Percentiles rank a stretch among this genome's conserved stretches.
Conservation (phyloP, 2,888 invertebrate genomes). For the Rhorus exstirpatorius region DNA sequence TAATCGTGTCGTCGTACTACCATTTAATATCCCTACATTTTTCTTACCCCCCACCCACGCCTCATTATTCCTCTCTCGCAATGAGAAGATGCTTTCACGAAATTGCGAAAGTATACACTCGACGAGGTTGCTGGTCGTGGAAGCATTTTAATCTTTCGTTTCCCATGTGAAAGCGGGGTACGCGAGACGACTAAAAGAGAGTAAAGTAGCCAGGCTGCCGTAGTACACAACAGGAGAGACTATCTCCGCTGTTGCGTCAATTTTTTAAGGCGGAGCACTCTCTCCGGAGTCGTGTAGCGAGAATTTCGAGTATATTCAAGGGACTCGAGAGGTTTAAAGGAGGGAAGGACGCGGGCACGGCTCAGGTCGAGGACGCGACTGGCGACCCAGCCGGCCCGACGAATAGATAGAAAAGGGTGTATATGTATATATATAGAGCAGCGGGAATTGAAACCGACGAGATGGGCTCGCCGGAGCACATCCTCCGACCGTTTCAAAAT, state of each 20-base stretch:
- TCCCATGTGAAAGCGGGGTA: conserved; percentile 19
- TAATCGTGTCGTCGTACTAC: not conserved
- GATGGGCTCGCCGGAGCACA: conserved; percentile 52
- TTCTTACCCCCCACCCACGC: not conserved
- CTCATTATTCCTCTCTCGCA: not conserved
- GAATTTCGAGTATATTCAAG: conserved; percentile 28
- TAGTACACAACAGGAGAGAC: not conserved
- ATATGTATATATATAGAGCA: too few relatives aligned
- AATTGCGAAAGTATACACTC: conserved; percentile 17
- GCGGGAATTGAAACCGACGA: conserved; percentile 69
- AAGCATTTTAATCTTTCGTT: conserved; percentile 55
- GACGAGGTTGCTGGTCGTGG: conserved; percentile 3
- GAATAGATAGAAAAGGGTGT: conserved; percentile 45
- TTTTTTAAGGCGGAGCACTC: conserved; percentile 42
- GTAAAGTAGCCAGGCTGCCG: conserved; percentile 7
- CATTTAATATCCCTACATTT: conserved; percentile 13
- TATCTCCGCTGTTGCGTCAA: conserved; percentile 35
- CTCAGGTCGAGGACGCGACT: conserved; percentile 35
- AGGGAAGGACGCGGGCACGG: not conserved
- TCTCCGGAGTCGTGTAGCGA: conserved; percentile 15
- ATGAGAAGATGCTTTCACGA: not conserved
- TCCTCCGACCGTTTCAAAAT: conserved; percentile 72
- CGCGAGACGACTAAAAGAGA: conserved; percentile 27
- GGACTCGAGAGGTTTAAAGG: conserved; percentile 14
- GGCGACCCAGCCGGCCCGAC: conserved; percentile 22